Evolutionary conservation across 2,797 vertebrate species (phyloP).

Genomic region (Hozukius guyotensis): DNA sequence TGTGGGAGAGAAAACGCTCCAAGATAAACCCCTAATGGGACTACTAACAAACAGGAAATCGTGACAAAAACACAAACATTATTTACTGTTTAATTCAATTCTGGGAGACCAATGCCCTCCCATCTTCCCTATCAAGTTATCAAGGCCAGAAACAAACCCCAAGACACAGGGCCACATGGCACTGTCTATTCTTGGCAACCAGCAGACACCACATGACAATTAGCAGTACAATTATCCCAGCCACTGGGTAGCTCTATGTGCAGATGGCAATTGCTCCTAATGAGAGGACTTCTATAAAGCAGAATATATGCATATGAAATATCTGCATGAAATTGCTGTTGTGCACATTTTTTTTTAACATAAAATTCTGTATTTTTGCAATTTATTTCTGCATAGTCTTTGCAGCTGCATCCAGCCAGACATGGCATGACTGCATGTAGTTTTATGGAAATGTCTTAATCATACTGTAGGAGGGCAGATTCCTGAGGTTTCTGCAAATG

Average conservation of each 20-base stretch:
- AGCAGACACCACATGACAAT: slow-evolving; percentile 74
- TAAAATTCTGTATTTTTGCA: background rate
- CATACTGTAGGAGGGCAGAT: slow-evolving; percentile 30
- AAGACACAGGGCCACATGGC: slow-evolving; percentile 71
- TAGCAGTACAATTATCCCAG: slow-evolving; percentile 73
- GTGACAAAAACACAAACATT: slow-evolving; percentile 75
- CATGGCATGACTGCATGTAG: slow-evolving; percentile 17
- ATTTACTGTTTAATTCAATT: slow-evolving; percentile 75
- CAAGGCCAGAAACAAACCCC: slow-evolving; percentile 69
- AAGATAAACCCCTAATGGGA: slow-evolving; percentile 65
- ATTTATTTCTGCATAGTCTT: background rate
- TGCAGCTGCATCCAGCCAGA: background rate
- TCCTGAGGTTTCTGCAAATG: slow-evolving; percentile 57
- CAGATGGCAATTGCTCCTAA: slow-evolving; percentile 71
- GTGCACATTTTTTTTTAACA: background rate
- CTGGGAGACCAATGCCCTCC: slow-evolving; percentile 54
- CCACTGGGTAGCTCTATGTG: slow-evolving; percentile 61
- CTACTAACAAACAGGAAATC: slow-evolving; percentile 74
- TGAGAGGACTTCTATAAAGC: slow-evolving; percentile 63
- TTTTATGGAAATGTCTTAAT: slow-evolving; percentile 56
- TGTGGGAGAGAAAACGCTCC: slow-evolving; percentile 55
- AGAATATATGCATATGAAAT: slow-evolving; percentile 42
- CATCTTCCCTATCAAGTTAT: slow-evolving; percentile 63
- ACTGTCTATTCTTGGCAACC: slow-evolving; percentile 69
- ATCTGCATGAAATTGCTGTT: slow-evolving; percentile 28